phyloP scores from a whole-genome alignment of 2,113 vertebrate species.

The Taurulus bubalis region DNA sequence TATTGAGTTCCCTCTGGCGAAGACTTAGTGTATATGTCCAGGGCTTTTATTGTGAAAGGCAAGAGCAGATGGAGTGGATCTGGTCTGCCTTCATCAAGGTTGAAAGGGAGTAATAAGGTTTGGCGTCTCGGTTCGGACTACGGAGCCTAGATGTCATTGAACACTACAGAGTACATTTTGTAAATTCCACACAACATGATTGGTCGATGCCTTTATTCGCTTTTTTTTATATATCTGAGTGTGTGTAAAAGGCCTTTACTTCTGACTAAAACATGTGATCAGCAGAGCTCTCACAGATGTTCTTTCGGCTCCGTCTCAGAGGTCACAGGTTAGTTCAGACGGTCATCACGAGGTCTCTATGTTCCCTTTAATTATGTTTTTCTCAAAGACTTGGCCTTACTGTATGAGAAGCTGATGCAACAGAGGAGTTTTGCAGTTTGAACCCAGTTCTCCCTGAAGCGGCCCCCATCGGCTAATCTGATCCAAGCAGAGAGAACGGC shows the following conservation, averaged over 20 bases:
- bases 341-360: not conserved
- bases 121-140: not conserved
- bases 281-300: conserved; percentile 10
- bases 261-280: not conserved
- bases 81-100: not conserved
- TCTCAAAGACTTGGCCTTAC: conserved; percentile 18
- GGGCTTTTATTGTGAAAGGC: not conserved
- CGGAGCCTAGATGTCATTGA: not conserved
- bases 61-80: not conserved
- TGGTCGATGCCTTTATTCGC: not conserved
- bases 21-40: not conserved
- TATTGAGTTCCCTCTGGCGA: not conserved
- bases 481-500: conserved; percentile 67
- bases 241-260: no score
- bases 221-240: no score
- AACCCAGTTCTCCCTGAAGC: conserved; percentile 50
- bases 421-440: conserved; percentile 40
- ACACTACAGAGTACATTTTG: not conserved
- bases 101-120: not conserved
- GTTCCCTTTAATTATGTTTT: not conserved
- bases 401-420: conserved; percentile 55
- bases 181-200: not conserved
- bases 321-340: conserved; percentile 23
- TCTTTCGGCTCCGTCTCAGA: conserved; percentile 1
- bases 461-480: conserved; percentile 61